Evolutionary conservation across 1,140 invertebrate genomes (phyloP), one percentile per base, ranked within the genome.

Genomic region (Streblospio benedicti): DNA sequence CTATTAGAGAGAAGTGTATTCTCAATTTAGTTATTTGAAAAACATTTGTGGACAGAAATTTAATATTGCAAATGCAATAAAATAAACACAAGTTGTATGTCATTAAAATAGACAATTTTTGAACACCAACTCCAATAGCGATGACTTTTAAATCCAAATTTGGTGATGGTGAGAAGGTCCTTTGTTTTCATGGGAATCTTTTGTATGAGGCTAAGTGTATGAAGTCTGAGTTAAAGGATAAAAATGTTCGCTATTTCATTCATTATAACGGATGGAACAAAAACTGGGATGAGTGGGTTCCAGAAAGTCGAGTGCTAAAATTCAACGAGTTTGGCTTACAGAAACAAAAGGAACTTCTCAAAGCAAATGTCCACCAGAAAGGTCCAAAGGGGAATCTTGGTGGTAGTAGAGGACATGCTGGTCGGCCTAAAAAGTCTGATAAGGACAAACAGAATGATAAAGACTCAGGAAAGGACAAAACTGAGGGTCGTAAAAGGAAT

Each of bases 181-280:
- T 96, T n/a, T 97, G 93, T 77, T 96, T 93, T 72, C 93, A 96
- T 80, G 92, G 92, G 0, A 91, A 91, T 9, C 79, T 95, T 6
- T 88, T 96, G 62, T 97, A 96, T 77, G 92, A 96, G 82, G 93
- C 92, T 6, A 97, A 96, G 84, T 93, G 91, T 77, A 79, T 96
- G 6, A 92, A 93, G 77, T 83, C 84, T 62, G 87, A 86, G 59
- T 80, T 87, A 5, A 90, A 88, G 70, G 90, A 93, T 64, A 91
- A 91, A 76, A 85, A 87, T 75, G 82, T 90, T 2, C 87, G 89
- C 73, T 97, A 96, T 80, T 86, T 92, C 27, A 93, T 97, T 64
- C 94, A 97, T 78, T 97, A 97, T 35, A 62, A 58, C 43, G 60
- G 60, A n/a, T 62, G 60, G 60, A 62, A 55, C 45, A 62, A 62